Base-by-base conservation (phyloP, 2,888 invertebrate genomes). In the Caenorhabditis sp. region DNA sequence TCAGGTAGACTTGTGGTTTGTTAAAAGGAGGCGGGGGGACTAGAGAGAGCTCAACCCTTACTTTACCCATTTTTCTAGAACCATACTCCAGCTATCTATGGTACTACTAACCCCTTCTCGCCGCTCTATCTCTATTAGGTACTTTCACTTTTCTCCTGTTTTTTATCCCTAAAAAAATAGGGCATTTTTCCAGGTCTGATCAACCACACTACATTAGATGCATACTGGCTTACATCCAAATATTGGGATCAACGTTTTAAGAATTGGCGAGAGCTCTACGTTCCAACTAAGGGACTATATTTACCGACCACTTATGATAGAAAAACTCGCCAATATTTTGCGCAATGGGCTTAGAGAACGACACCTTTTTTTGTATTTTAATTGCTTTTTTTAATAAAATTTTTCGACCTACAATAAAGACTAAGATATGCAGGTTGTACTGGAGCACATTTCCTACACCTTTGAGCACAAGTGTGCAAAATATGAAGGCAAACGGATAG, bases 211-310 rank as follows among this genome's bases (percentile, higher is more conserved):
- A 83, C 82, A 43, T 76, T 83, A 54, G 68, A 83, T 61, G 81
- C 81, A 62, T 83, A 83, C 69, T 83, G 81, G 81, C 74, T 82
- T 52, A 82, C 83, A 57, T 82, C 82, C 21, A 67, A 68, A 59
- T 81, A 80, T 69, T 83, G 83, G 83, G 83, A 83, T 69, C 74
- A 78, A 50, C 76, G 81, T 23, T 81, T 81, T 76, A 80, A 81
- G 69, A 75, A 80, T 61, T 80, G 80, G 80, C 73, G 80, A 50
- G 80, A 80, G 67, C 74, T 78, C 23, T 80, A 80, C 61, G 61
- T 59, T 59, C 36, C 78, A 50, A 78, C 78, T 54, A 78, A 76
- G 60, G 76, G 76, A 59, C 52, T 63, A 1, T 76, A 78, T 60
- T 66, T 78, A 36, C 80, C 80, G 27, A 36, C 74, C 0, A 78